Conservation (phyloP, 2,888 invertebrate genomes). For the Deilephila porcellus region DNA sequence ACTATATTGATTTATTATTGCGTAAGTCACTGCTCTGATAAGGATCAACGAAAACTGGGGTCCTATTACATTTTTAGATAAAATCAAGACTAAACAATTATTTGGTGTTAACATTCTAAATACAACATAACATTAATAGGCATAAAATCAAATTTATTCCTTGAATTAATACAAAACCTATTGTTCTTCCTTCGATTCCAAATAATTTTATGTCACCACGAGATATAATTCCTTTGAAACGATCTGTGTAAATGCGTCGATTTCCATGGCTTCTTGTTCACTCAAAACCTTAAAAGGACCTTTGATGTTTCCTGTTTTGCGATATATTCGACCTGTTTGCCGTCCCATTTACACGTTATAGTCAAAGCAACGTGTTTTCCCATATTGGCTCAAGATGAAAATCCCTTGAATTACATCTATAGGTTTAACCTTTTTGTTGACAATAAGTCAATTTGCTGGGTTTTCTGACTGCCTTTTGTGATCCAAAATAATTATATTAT, state of each 20-base stretch:
- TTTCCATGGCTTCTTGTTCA: conserved; percentile 4
- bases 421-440: background rate
- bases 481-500: no score
- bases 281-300: conserved; percentile 2
- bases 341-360: background rate
- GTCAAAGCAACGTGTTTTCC: background rate
- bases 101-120: no score
- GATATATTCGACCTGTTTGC: conserved; percentile 10
- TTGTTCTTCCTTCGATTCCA: background rate
- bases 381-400: background rate
- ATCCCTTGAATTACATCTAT: background rate
- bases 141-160: background rate
- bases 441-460: no score
- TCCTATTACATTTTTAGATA: no score
- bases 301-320: conserved; percentile 20
- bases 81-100: no score
- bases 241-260: conserved; percentile 3
- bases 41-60: no score
- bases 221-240: conserved; percentile 19
- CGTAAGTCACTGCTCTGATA: no score
- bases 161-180: background rate
- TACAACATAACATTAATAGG: no score
- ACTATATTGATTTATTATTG: no score
- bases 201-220: background rate
- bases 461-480: no score